Conservation (phyloP, 2,888 invertebrate genomes). For the Euclidia mi region DNA sequence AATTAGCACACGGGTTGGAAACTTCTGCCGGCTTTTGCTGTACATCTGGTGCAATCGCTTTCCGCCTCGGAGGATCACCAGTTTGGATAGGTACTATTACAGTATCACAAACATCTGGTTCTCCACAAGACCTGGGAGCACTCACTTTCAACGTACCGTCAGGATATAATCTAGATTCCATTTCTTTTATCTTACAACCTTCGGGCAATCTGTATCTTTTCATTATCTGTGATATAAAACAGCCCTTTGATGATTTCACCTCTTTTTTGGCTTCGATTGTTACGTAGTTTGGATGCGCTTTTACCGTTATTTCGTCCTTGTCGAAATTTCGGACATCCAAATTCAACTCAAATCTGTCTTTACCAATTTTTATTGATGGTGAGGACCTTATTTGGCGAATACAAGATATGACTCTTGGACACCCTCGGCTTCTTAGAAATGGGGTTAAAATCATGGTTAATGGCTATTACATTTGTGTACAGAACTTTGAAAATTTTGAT, state of each 20-base stretch:
- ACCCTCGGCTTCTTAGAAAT: not conserved
- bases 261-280: slow-evolving; percentile 83
- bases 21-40: too few species aligned
- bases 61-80: not conserved
- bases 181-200: slow-evolving; percentile 69
- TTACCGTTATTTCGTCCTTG: slow-evolving; percentile 78
- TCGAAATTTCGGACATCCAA: slow-evolving; percentile 74
- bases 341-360: slow-evolving; percentile 74
- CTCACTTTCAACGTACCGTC: slow-evolving; percentile 76
- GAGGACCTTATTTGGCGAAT: slow-evolving; percentile 62
- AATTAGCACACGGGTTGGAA: not conserved
- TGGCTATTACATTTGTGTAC: too few species aligned
- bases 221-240: slow-evolving; percentile 69
- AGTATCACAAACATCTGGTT: slow-evolving; percentile 65
- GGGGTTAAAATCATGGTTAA: slow-evolving; percentile 7
- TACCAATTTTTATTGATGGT: slow-evolving; percentile 70
- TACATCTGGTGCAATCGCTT: not conserved
- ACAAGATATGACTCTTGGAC: slow-evolving; percentile 15
- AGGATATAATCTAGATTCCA: slow-evolving; percentile 66
- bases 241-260: slow-evolving; percentile 67
- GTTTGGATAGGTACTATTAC: slow-evolving; percentile 59
- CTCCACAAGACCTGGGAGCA: slow-evolving; percentile 65
- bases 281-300: slow-evolving; percentile 75
- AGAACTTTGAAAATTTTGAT: too few species aligned
- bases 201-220: slow-evolving; percentile 78